Base-by-base conservation (phyloP, 2,888 invertebrate species). In the Dilophus febrilis region DNA sequence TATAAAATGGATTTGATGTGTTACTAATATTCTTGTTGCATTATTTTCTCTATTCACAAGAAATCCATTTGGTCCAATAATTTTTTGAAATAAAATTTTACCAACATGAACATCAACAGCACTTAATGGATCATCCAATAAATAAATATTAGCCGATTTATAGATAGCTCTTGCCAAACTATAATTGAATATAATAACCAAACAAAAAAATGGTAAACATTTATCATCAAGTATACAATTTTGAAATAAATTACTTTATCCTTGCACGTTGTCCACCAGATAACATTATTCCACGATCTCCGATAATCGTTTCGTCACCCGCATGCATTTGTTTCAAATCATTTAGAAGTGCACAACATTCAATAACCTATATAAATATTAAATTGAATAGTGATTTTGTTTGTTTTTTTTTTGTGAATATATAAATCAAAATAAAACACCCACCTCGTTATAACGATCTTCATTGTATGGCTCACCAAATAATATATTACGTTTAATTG, bases 41-140 rank as follows among this genome's bases (percentile, higher is more conserved):
- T 55, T 57, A 35, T 43, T 37, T n/a, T 22, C 8, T 22, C 22
- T 8, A 18, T 48, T 42, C 7, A 67, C 67, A 42, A 70, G 49
- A 39, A 64, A 64, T 2, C 66, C 63, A 35, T 57, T 61, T 7
- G 61, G 61, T 3, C 63, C 63, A 41, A 83, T 75, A 40, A 81
- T 84, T 57, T 79, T 71, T 37, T 82, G 72, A 51, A 83, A 84
- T 5, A 86, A 59, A 54, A 79, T 75, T 43, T 73, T 70, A 1
- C 78, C 77, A n/a, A 85, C 83, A 43, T 74, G 73, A 1, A 78
- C 67, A 56, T 86, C 85, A 0, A 85, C 83, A 1, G 84, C 83
- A 43, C 79, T 78, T 3, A 85, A 57, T 0, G 85, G 84, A 61
- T 85, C 85, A 54, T 86, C 85, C 26, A 86, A 59, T 5, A 86